Base-by-base conservation (phyloP, 1,140 invertebrate genomes). In the Listronotus oregonensis region DNA sequence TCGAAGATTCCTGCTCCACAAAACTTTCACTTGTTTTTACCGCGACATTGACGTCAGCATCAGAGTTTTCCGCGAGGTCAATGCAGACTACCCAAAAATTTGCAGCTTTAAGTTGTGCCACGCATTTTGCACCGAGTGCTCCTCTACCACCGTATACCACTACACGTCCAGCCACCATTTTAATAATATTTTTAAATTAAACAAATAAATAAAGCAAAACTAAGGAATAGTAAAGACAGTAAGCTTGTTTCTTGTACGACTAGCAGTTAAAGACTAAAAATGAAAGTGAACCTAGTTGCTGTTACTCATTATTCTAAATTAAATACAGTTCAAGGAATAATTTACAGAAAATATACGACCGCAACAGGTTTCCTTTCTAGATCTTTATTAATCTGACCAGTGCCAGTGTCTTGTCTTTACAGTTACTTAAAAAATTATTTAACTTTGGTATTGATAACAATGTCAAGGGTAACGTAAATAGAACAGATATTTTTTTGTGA, bases 11-110 rank as follows among this genome's bases (percentile, higher is more conserved):
- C 81, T 98, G 97, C 39, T 92, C 86, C 17, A 86, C 80, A 89
- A 94, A 94, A 43, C 83, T 83, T 15, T 85, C 85, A 43, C 89
- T 86, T 34, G 86, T 82, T 54, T 91, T 87, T 3, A 98, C 92
- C 44, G 96, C 80, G 58, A 99, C 87, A 81, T 94, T 98, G 6
- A 86, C 85, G 83, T 98, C 91, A 31, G 97, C 97, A 64, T 89
- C 83, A 6, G 96, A 91, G 85, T 97, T 99, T 71, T 87, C 82
- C 61, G 83, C 85, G 70, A 98, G 82, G 82, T 99, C 97, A 77
- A 99, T 91, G 66, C 89, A 95, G 8, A 91, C 92, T 59, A 98
- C 96, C 95, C 95, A 98, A 85, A 88, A 98, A 77, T 94, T 92
- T 71, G 94, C 89, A 7, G 86, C 83, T 82, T 97, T 97, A 72